phyloP scores from a whole-genome alignment of 2,113 vertebrate genomes.

The Perca schrenkii region DNA sequence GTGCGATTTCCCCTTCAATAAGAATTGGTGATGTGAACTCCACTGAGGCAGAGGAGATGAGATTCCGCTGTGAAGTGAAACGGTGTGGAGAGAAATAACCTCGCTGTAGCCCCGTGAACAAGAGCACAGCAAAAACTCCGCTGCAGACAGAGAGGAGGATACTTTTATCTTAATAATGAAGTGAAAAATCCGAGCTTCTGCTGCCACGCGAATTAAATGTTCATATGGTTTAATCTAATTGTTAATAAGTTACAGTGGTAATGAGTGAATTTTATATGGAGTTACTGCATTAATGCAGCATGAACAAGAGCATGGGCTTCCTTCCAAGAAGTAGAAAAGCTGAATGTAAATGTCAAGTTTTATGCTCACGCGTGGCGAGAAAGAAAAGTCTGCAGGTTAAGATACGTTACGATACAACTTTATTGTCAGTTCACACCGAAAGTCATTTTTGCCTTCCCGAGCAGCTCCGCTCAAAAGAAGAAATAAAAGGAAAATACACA shows the following conservation, averaged over 20 bases:
- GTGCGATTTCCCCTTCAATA: constrained; percentile 77
- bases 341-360: constrained; percentile 68
- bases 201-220: constrained; percentile 11
- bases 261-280: constrained; percentile 33
- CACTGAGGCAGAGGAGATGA: constrained; percentile 70
- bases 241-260: constrained; percentile 40
- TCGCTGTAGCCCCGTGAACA: constrained; percentile 37
- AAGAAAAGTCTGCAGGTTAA: constrained; percentile 53
- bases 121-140: constrained; percentile 24
- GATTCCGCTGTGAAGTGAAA: constrained; percentile 71
- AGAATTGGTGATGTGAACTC: constrained; percentile 77
- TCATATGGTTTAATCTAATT: constrained; percentile 32
- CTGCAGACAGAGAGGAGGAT: constrained; percentile 36
- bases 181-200: neutral
- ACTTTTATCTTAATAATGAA: constrained; percentile 50
- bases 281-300: constrained; percentile 45
- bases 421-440: no score
- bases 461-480: no score
- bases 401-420: neutral
- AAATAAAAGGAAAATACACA: no score
- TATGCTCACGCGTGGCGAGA: constrained; percentile 47
- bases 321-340: constrained; percentile 45
- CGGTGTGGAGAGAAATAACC: constrained; percentile 52
- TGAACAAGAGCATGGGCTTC: constrained; percentile 36
- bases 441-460: no score